Conservation (phyloP, 2,888 invertebrate genomes). For the Ypsolopha sequella region DNA sequence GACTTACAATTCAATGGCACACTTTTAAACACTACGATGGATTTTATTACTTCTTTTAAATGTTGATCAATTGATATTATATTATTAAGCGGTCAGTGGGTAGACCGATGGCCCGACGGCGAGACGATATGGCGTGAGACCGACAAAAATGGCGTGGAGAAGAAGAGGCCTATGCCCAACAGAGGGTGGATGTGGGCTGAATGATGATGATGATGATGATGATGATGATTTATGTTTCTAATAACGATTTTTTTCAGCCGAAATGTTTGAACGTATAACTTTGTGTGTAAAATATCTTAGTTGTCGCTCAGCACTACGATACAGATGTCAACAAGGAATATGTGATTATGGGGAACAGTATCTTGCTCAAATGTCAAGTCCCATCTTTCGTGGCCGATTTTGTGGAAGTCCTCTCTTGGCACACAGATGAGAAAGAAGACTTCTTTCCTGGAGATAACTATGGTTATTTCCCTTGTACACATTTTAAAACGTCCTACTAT, state of each 20-base stretch:
- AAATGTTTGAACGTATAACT: slow-evolving; percentile 2
- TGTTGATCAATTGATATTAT: neutral
- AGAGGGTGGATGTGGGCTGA: too few species aligned
- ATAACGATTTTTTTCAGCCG: neutral
- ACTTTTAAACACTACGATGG: neutral
- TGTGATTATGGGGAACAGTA: slow-evolving; percentile 85
- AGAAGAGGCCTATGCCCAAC: too few species aligned
- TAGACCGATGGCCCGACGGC: too few species aligned
- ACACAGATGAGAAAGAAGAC: slow-evolving; percentile 80
- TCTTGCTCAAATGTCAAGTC: slow-evolving; percentile 84
- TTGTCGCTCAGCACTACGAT: slow-evolving; percentile 85
- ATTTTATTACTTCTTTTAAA: neutral
- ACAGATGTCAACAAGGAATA: slow-evolving; percentile 89
- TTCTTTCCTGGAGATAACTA: slow-evolving; percentile 75
- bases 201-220: too few species aligned
- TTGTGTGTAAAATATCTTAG: slow-evolving; percentile 40
- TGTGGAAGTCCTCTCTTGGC: slow-evolving; percentile 85
- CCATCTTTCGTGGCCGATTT: slow-evolving; percentile 91
- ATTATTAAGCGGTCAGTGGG: too few species aligned
- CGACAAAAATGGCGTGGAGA: too few species aligned
- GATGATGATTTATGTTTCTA: neutral
- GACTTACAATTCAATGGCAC: neutral
- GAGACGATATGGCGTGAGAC: too few species aligned
- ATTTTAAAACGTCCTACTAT: neutral
- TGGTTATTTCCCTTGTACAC: slow-evolving; percentile 45